Evolutionary conservation across 2,113 vertebrate species (phyloP).

Genomic region (Platichthys stellatus): DNA sequence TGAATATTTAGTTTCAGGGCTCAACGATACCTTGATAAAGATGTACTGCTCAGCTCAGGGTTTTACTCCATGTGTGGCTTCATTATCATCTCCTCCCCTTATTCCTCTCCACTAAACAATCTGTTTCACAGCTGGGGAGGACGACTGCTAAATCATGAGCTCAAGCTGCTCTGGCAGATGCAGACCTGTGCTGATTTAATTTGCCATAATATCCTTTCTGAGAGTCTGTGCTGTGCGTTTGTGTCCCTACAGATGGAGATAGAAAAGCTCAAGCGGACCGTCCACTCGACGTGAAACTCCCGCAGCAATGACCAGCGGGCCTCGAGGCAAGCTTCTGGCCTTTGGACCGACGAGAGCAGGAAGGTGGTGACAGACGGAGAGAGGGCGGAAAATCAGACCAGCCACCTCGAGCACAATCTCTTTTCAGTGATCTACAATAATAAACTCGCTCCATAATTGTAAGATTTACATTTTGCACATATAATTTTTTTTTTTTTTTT

Average conservation of each 20-base stretch:
- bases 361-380: conserved; percentile 2
- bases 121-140: not conserved
- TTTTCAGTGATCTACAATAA: conserved; percentile 56
- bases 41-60: not conserved
- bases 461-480: conserved; percentile 84
- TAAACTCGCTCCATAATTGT: conserved; percentile 79
- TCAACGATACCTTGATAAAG: not conserved
- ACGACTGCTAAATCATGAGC: not conserved
- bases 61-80: not conserved
- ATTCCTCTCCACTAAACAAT: not conserved
- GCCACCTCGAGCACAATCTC: conserved; percentile 55
- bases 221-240: not conserved
- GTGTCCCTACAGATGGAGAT: conserved; percentile 87
- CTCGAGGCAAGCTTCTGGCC: conserved; percentile 44
- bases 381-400: conserved; percentile 24
- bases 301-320: conserved; percentile 18
- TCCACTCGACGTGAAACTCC: conserved; percentile 85
- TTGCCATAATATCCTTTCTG: not conserved
- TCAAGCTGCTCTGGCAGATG: not conserved
- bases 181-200: not conserved
- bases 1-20: not conserved
- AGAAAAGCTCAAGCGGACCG: conserved; percentile 90
- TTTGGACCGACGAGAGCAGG: conserved; percentile 37
- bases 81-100: conserved; percentile 10
- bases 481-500: conserved; percentile 54